Base-by-base conservation (phyloP, 2,113 vertebrate species). In the Microcebus murinus region DNA sequence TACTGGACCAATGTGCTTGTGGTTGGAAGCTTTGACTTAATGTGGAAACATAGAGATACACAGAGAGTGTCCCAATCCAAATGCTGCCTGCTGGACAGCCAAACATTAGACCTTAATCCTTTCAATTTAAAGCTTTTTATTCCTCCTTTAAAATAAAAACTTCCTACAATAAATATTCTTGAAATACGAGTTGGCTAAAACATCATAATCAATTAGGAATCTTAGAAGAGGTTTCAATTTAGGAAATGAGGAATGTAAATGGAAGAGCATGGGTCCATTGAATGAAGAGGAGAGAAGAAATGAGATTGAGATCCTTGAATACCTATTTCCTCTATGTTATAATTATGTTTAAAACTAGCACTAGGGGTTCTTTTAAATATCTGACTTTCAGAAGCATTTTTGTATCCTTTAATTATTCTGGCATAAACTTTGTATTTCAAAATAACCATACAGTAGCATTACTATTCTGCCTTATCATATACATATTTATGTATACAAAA, bases 381-480 rank as follows among this genome's bases (percentile, higher is more conserved):
- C 34, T 81, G 17, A 63, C 20, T 93, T 95, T 88, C 65, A 71
- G 65, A 96, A 95, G 8, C 1, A 39, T 9, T 65, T 94, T 70
- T 50, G 0, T 55, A 29, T 70, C 42, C 0, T 36, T 50, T 34
- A 15, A n/a, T 77, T 63, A 8, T 83, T 83, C 42, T 45, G 31
- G 4, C 36, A 63, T 94, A 84, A 83, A 90, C 2, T 20, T 67
- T 36, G 1, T 36, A 65, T 73, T 92, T 50, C 12, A 73, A 42
- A 76, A 31, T 80, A 94, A 70, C 17, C 1, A 1, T 42, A 34
- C 8, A 10, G 18, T 42, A 95, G 13, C 39, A 87, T 48, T 88
- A 36, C 6, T 34, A 6, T 85, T 90, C n/a, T 67, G 6, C 27
- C 14, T 81, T 83, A 36, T 18, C 34, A 5, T n/a, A n/a, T 61